Conservation (phyloP, 2,888 invertebrate species). For the Eupsilia transversa region DNA sequence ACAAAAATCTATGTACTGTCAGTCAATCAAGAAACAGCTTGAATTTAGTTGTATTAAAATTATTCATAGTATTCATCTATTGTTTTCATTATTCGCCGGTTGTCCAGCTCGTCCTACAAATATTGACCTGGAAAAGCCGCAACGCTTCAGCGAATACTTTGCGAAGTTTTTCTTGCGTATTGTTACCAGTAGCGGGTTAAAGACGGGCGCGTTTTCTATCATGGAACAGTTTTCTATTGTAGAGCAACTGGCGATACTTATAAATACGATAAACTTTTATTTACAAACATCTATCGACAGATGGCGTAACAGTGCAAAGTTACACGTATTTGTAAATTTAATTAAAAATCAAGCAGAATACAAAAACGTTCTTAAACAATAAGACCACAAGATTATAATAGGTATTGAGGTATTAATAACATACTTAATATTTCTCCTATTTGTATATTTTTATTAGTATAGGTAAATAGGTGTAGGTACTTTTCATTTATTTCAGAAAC, state of each 20-base stretch:
- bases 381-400: background rate
- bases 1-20: no score
- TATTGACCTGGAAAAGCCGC: background rate
- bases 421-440: background rate
- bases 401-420: no score
- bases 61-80: background rate
- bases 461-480: background rate
- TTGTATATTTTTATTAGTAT: background rate
- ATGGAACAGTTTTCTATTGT: background rate
- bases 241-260: background rate
- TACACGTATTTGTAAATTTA: background rate
- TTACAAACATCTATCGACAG: slow-evolving; percentile 10
- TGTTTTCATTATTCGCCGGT: background rate
- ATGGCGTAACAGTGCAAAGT: slow-evolving; percentile 26
- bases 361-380: background rate
- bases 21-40: background rate
- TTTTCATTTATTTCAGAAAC: slow-evolving; percentile 2
- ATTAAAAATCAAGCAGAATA: background rate
- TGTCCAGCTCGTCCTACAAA: background rate
- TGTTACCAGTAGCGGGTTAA: background rate
- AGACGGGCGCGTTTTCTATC: background rate
- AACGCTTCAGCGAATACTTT: slow-evolving; percentile 4
- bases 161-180: background rate
- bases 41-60: no score
- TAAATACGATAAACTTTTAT: background rate